phyloP scores from a whole-genome alignment of 2,113 vertebrate genomes.

The Pao palembangensis region DNA sequence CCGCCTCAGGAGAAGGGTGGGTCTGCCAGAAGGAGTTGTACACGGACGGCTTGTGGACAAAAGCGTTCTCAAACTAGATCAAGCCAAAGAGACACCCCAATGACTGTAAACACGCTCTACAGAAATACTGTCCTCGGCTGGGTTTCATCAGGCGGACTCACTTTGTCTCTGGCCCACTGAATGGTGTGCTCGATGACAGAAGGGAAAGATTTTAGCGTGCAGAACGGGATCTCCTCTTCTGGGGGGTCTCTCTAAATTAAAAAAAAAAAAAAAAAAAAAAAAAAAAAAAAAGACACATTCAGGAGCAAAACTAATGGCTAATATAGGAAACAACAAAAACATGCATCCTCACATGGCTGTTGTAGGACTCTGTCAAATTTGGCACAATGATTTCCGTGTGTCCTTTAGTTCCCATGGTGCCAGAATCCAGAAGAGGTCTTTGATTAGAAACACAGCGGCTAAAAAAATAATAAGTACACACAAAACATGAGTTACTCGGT shows the following conservation, averaged over 20 bases:
- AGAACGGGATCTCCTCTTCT: constrained; percentile 98
- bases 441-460: constrained; percentile 94
- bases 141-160: constrained; percentile 43
- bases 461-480: constrained; percentile 21
- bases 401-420: constrained; percentile 99
- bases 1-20: constrained; percentile 80
- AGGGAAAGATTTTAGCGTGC: constrained; percentile 97
- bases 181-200: constrained; percentile 97
- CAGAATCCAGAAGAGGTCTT: constrained; percentile 91
- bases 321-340: background rate
- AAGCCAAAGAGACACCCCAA: background rate
- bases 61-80: constrained; percentile 93
- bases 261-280: background rate
- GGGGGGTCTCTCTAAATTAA: constrained; percentile 87
- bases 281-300: background rate
- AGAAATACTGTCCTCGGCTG: background rate
- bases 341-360: constrained; percentile 87
- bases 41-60: constrained; percentile 90
- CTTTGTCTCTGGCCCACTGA: constrained; percentile 99
- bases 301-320: background rate
- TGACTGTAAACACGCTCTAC: background rate
- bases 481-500: background rate
- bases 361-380: constrained; percentile 94
- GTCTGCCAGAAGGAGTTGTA: constrained; percentile 98
- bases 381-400: constrained; percentile 95